Base-by-base conservation (phyloP, 2,113 vertebrate genomes). In the Hippocampus guttulatus region DNA sequence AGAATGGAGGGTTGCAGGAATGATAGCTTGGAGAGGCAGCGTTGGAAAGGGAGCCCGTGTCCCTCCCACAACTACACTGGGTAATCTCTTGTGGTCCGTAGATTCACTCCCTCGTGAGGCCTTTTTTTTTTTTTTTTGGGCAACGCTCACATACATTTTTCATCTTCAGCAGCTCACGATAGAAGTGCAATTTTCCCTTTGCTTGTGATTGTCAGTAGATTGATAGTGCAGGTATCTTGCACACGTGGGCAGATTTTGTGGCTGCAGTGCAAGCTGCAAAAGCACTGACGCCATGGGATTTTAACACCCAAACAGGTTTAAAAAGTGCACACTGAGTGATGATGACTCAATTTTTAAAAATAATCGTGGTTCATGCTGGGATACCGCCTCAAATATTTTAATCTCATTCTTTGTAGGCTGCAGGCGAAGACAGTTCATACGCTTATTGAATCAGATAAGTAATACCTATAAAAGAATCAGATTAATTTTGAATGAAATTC, bases 61-160 rank as follows among this genome's bases (percentile, higher is more conserved):
- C 61, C 76, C 73, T 77, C 73, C 73, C 71, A n/a, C 65, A 67
- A 75, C 65, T 81, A 43, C 73, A 74, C 60, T 75, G 74, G 73
- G 82, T 82, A 77, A 87, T 88, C 66, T 83, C 72, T 73, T 76
- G 43, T 79, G 81, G 74, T 86, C 91, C 85, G 87, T 79, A 85
- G 74, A 79, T 75, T 74, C 67, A 79, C 52, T 58, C 63, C 41
- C 79, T 83, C 78, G 85, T 65, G 30, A 4, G 55, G 25, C 75
- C 69, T 64, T 60, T 67, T 61, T 85, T 93, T 89, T 86, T 2
- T 30, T 90, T 21, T 16, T 30, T 11, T 30, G 1, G 5, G 33
- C 87, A 88, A 65, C 63, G 76, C 68, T 87, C 83, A 88, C 87
- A 84, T 88, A 70, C 84, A 88, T 86, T 89, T 90, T 88, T 89